Percentiles rank a stretch among this genome's conserved stretches.
Evolutionary conservation across 2,797 vertebrate genomes (phyloP).

Genomic region (Leptoclinus maculatus): DNA sequence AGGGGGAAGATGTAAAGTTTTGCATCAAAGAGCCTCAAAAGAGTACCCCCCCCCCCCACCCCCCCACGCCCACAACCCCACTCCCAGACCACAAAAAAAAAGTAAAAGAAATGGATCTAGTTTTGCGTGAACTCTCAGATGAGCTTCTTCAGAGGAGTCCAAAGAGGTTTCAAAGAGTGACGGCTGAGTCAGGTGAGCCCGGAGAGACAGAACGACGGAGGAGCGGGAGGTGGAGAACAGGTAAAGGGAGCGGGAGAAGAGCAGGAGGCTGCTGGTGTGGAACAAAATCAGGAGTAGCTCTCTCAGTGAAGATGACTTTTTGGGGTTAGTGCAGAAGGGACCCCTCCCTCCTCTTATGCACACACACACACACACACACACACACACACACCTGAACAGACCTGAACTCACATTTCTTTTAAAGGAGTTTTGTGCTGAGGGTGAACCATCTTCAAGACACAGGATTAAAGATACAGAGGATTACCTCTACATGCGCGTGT

Average conservation of each 20-base stretch:
- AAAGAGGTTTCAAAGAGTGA: conserved; percentile 53
- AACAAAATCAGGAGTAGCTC: conserved; percentile 66
- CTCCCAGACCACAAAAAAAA: conserved; percentile 29
- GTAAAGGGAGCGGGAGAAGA: conserved; percentile 32
- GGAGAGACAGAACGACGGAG: conserved; percentile 14
- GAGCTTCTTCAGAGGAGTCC: conserved; percentile 61
- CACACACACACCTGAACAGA: conserved; percentile 27
- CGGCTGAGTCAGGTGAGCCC: conserved; percentile 30
- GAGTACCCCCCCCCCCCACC: conserved; percentile 23
- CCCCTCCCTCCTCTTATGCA: conserved; percentile 15
- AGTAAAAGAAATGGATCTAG: conserved; percentile 19
- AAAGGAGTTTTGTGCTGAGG: conserved; percentile 28
- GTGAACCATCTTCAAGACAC: conserved; percentile 49
- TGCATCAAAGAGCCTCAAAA: conserved; percentile 70
- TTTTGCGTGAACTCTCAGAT: conserved; percentile 62
- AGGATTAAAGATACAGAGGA: conserved; percentile 48
- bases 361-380: not conserved
- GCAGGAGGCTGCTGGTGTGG: conserved; percentile 50
- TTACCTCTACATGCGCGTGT: conserved; percentile 15
- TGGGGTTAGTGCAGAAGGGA: conserved; percentile 76
- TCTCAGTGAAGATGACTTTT: conserved; percentile 79
- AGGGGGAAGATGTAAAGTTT: conserved; percentile 62
- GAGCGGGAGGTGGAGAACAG: conserved; percentile 53
- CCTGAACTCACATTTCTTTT: conserved; percentile 24
- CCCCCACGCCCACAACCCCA: not conserved